Evolutionary conservation across 2,888 invertebrate species (phyloP), one percentile per base, ranked within the genome.

Genomic region (Diplolepis rosae): DNA sequence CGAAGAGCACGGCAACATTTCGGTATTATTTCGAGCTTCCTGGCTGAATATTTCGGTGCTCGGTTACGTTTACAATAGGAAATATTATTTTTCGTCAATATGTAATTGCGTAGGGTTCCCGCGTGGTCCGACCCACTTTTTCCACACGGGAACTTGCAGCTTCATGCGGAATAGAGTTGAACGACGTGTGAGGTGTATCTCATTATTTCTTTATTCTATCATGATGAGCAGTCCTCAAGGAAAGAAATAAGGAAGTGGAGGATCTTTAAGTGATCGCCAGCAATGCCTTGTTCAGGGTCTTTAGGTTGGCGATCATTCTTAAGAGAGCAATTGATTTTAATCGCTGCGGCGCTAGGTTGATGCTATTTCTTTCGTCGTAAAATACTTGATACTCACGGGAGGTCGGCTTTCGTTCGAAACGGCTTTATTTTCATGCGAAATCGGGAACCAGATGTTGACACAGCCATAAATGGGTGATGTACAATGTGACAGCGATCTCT

Each of bases 331-430:
- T 61, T 39, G 39, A 61, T 61, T 61, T 61, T 24, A 61, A 61
- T 61, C 61, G 35, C 27, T 61, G 39, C 35, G 39, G 39, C 61
- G 24, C 39, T 24, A 39, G 61, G 32, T 61, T 61, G 39, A 61
- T 61, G 39, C 39, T n/a, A 61, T 39, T 61, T 61, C 56, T 61
- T 61, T 79, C 78, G 75, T 79, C 79, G 79, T 72, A 76, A 79
- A 83, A 82, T 82, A 84, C 82, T 72, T 77, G 84, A 83, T 83
- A 82, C 84, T 84, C 84, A 80, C 80, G 81, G 82, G 84, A 85
- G 84, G 84, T 85, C 83, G 80, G 78, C 66, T 80, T 85, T 83
- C 83, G 74, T 81, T 81, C 76, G 82, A 84, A 85, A 84, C 83
- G 82, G 75, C 82, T 85, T 79, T 82, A 84, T 85, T 80, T 77